A percentile compares a stretch with the other conserved stretches of the same genome.
These are phyloP conservation scores for Eurosta solidaginis DNA, from an alignment of 1,140 invertebrate genomes.

Conservation along the genomic window DNA sequence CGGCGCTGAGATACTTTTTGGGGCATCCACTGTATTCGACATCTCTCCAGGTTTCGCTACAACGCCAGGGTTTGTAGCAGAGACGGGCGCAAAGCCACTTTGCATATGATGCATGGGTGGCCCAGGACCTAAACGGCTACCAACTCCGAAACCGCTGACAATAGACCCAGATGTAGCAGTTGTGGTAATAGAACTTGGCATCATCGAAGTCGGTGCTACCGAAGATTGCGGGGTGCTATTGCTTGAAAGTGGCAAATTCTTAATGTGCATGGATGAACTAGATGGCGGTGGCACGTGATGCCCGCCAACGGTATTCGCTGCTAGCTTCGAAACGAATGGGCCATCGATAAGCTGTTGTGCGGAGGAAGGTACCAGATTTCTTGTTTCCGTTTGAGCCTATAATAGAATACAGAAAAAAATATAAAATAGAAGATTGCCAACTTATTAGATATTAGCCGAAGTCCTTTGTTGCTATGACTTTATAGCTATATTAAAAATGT, in stretches of 20 bases:
- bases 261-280: neutral
- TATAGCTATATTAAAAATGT: too few species aligned
- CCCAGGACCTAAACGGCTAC: conserved; percentile 26
- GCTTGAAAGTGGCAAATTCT: neutral
- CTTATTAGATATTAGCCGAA: too few species aligned
- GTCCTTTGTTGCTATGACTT: too few species aligned
- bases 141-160: neutral
- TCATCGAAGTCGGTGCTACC: conserved; percentile 14
- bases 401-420: neutral
- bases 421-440: neutral
- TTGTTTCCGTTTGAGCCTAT: neutral
- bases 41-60: neutral
- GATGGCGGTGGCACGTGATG: neutral
- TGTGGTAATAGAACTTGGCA: neutral
- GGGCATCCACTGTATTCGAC: neutral
- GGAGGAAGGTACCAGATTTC: conserved; percentile 30
- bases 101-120: conserved; percentile 26
- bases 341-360: neutral
- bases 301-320: neutral
- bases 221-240: neutral
- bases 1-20: neutral
- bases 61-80: conserved; percentile 12
- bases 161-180: neutral
- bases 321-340: neutral
- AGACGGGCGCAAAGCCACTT: neutral